Base-by-base conservation (phyloP, 2,113 vertebrate species). In the Prietella phreatophila region DNA sequence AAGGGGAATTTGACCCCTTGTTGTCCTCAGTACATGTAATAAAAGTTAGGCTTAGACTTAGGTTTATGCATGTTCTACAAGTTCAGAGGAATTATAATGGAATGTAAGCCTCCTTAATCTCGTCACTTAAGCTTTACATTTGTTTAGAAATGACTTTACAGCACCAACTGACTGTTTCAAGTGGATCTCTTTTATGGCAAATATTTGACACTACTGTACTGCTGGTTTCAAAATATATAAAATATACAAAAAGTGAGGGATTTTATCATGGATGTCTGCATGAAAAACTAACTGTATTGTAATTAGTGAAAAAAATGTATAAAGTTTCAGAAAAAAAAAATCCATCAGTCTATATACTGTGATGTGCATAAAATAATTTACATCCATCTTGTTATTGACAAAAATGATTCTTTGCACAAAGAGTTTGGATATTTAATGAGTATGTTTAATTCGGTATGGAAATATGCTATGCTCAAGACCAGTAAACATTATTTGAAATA, bases 401-500 rank as follows among this genome's bases (percentile, higher is more conserved):
- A 67, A 75, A 14, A 39, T 39, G 2, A 76, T 86, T 86, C 17
- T 5, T 20, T 60, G 56, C 82, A 87, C 61, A 87, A 89, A 56
- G 7, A 2, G 80, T 78, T 55, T 42, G 61, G 19, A 39, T 81
- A 81, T 36, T 61, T 58, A 47, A 55, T 22, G 36, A 47, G 25
- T 71, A 50, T 50, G 1, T 50, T 50, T 50, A 4, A 86, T 27
- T 86, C 33, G 63, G 22, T 83, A 86, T 75, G 20, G 58, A 71
- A 87, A 85, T 36, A 33, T 58, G 47, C 25, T 76, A 39, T 65
- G 39, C 63, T 33, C 25, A 11, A 58, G 25, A 71, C 36, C 63
- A 25, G 14, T 53, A 42, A 85, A 81, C 75, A 65, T 83, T 33
- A 63, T 10, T 84, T 67, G 25, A 78, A 90, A 89, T 85, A 85